phyloP scores from a whole-genome alignment of 2,888 invertebrate genomes.

The Cosmia trapezina region DNA sequence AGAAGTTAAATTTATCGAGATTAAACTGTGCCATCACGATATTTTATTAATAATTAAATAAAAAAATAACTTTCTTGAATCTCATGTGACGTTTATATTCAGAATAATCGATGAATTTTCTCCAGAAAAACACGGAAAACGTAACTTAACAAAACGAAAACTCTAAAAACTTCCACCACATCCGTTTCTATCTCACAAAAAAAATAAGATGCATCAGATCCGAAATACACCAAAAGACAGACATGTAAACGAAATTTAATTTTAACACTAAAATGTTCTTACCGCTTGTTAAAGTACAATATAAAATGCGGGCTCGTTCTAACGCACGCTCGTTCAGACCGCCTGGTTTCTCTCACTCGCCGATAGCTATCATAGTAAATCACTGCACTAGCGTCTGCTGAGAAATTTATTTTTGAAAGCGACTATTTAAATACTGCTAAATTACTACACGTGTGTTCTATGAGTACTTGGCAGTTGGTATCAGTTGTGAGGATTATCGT shows the following conservation, averaged over 20 bases:
- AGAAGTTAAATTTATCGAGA: neutral
- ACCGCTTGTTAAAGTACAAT: conserved; percentile 54
- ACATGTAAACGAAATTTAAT: conserved; percentile 56
- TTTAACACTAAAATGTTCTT: conserved; percentile 57
- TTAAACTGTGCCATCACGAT: neutral
- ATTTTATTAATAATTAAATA: no score
- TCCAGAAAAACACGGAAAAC: neutral
- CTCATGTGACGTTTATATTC: neutral
- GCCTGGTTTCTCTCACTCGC: conserved; percentile 85
- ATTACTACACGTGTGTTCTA: conserved; percentile 41
- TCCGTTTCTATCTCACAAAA: neutral
- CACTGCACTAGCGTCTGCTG: conserved; percentile 74
- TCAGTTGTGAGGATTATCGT: conserved; percentile 21
- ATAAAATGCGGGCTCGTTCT: conserved; percentile 47
- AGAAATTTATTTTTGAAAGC: conserved; percentile 79
- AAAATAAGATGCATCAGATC: conserved; percentile 12
- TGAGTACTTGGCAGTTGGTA: conserved; percentile 22
- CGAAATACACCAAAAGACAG: conserved; percentile 44
- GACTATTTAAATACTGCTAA: conserved; percentile 66
- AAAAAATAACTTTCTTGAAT: no score
- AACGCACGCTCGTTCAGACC: conserved; percentile 39
- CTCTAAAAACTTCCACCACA: conserved; percentile 8
- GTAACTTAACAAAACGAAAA: neutral
- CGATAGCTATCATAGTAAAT: conserved; percentile 83
- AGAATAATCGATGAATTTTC: neutral